These are phyloP conservation scores for Chrosomus eos DNA, from an alignment of 2,797 vertebrate genomes.

Conservation along the genomic window DNA sequence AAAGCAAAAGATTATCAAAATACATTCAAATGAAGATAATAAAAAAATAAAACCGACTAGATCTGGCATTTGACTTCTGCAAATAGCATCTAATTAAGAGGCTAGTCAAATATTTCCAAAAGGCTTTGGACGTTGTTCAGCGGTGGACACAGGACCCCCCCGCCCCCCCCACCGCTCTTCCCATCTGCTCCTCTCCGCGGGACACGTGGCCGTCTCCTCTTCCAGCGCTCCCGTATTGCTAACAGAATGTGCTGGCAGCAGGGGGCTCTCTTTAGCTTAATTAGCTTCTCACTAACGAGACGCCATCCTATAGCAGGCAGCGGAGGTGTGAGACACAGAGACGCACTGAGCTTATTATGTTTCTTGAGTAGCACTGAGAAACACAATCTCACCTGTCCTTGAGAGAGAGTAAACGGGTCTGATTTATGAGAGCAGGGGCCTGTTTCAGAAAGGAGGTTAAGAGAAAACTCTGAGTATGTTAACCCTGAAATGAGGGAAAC, in stretches of 20 bases:
- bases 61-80: not conserved
- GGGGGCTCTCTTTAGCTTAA: slow-evolving; percentile 72
- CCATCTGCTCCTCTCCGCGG: slow-evolving; percentile 69
- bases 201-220: slow-evolving; percentile 58
- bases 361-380: slow-evolving; percentile 55
- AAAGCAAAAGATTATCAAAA: not conserved
- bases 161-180: slow-evolving; percentile 55
- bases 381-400: slow-evolving; percentile 53
- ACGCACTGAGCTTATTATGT: slow-evolving; percentile 49
- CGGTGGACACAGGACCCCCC: slow-evolving; percentile 11
- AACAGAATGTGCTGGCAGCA: slow-evolving; percentile 61
- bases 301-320: slow-evolving; percentile 50
- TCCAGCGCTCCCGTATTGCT: slow-evolving; percentile 60
- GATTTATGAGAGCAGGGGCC: slow-evolving; percentile 14
- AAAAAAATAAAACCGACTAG: not conserved
- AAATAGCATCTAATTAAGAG: slow-evolving; percentile 36
- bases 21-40: not conserved
- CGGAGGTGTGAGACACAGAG: slow-evolving; percentile 43
- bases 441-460: too few relatives aligned
- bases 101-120: slow-evolving; percentile 22
- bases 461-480: too few relatives aligned
- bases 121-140: slow-evolving; percentile 9
- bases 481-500: too few relatives aligned
- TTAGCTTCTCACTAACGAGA: slow-evolving; percentile 69
- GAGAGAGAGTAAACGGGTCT: slow-evolving; percentile 45